Conservation (phyloP, 2,888 invertebrate species). For the Stenodera caucasica region DNA sequence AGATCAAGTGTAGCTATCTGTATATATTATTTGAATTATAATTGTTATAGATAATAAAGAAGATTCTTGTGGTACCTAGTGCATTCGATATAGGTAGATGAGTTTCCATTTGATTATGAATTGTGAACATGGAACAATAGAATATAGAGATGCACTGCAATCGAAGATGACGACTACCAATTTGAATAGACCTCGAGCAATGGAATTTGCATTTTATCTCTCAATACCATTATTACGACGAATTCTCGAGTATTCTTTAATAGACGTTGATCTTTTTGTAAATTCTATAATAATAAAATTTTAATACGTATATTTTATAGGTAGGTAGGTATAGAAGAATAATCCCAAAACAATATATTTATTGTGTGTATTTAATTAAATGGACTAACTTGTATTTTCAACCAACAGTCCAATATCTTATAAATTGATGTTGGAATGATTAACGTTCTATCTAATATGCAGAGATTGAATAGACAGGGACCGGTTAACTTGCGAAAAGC, state of each 20-base stretch:
- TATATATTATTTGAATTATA: no score
- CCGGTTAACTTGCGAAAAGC: conserved; percentile 27
- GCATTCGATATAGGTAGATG: conserved; percentile 46
- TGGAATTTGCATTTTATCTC: conserved; percentile 29
- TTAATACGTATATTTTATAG: no score
- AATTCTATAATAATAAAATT: no score
- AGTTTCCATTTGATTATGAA: conserved; percentile 50
- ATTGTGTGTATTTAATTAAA: background rate
- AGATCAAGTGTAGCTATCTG: no score
- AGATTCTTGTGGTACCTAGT: background rate
- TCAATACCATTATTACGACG: conserved; percentile 8
- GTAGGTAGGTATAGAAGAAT: background rate
- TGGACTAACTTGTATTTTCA: conserved; percentile 3
- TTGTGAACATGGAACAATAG: conserved; percentile 46
- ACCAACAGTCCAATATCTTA: conserved; percentile 24
- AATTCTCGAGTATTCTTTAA: background rate
- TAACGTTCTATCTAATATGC: conserved; percentile 32
- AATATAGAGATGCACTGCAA: conserved; percentile 41
- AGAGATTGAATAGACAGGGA: conserved; percentile 25
- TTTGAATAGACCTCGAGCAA: conserved; percentile 33
- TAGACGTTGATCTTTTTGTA: no score
- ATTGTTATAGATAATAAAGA: no score
- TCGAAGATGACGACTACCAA: conserved; percentile 38
- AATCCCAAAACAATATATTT: background rate
- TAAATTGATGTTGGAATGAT: conserved; percentile 29